These are phyloP conservation scores for Nomia melanderi DNA, from an alignment of 1,140 invertebrate genomes.

Conservation along the genomic window DNA sequence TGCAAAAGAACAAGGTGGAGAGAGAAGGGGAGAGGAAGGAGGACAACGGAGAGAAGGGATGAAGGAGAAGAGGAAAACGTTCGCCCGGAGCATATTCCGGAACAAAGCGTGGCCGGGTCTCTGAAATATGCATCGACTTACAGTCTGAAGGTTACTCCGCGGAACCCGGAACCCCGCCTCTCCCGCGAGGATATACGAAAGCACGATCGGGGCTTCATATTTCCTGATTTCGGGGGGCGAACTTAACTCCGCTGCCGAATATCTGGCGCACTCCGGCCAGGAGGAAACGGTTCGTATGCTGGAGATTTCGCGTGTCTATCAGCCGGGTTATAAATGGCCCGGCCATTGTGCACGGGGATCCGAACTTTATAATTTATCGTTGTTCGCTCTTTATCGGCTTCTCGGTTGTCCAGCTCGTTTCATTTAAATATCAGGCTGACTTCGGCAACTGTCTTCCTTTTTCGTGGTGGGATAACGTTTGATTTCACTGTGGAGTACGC, in stretches of 20 bases:
- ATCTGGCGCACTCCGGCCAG: conserved; percentile 42
- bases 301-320: conserved; percentile 33
- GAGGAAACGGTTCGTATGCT: conserved; percentile 15
- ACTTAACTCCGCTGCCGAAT: conserved; percentile 63
- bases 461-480: too few species aligned
- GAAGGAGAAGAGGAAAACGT: conserved; percentile 3
- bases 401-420: not conserved
- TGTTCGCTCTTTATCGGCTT: not conserved
- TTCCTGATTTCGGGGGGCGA: conserved; percentile 68
- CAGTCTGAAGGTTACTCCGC: conserved; percentile 57
- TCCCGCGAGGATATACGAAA: conserved; percentile 59
- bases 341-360: conserved; percentile 2
- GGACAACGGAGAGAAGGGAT: too few species aligned
- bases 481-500: too few species aligned
- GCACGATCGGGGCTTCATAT: conserved; percentile 66
- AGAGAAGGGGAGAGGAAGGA: not conserved
- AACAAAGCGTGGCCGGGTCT: conserved; percentile 65
- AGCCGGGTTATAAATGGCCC: conserved; percentile 20
- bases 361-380: conserved; percentile 23
- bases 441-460: not conserved
- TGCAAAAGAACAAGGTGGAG: conserved; percentile 53
- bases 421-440: not conserved
- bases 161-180: conserved; percentile 51
- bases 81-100: conserved; percentile 66
- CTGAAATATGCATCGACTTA: conserved; percentile 71